Base-by-base conservation (phyloP, 2,888 invertebrate species). In the Julus scanicus region DNA sequence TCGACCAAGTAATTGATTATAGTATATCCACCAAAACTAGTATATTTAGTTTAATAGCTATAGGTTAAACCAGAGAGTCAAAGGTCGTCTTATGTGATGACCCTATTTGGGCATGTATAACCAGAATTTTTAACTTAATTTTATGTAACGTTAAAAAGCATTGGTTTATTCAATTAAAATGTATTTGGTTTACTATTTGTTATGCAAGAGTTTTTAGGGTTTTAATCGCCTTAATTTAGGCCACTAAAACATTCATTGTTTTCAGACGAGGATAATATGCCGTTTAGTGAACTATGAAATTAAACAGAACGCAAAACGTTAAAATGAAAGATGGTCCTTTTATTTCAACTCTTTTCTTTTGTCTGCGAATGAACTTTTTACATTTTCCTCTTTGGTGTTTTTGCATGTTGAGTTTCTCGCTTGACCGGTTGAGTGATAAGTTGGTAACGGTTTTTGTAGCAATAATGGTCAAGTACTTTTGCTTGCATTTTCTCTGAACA, bases 371-470 rank as follows among this genome's bases (percentile, higher is more conserved):
- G 71, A 71, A 71, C 8, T 3, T 71, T 29, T 71, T 29, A n/a
- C 29, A 29, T 29, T 71, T 53, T 71, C 29, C 71, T 71, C 29
- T 29, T 71, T 6, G 71, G n/a, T 29, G 71, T 71, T 71, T 71
- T 71, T 29, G 9, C 71, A n/a, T 11, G 20, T 71, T 8, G 3
- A 71, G 71, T 71, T 71, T n/a, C 29, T 71, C n/a, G 71, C 71
- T 71, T 71, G 71, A 71, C 71, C 71, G 71, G 29, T 71, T 71
- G 29, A 71, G 71, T 71, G 71, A 71, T 71, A 71, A 71, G 71
- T 71, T 71, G 71, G 71, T 71, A 71, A 71, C 71, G 71, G 71
- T 71, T 71, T 71, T 71, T 71, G 71, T n/a, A 71, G 29, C 71
- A 71, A 71, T 29, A 71, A 71, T 71, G 71, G 71, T 71, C 71